These are phyloP conservation scores for Nasonovia ribisnigri DNA, from an alignment of 2,888 invertebrate species.

Conservation along the genomic window DNA sequence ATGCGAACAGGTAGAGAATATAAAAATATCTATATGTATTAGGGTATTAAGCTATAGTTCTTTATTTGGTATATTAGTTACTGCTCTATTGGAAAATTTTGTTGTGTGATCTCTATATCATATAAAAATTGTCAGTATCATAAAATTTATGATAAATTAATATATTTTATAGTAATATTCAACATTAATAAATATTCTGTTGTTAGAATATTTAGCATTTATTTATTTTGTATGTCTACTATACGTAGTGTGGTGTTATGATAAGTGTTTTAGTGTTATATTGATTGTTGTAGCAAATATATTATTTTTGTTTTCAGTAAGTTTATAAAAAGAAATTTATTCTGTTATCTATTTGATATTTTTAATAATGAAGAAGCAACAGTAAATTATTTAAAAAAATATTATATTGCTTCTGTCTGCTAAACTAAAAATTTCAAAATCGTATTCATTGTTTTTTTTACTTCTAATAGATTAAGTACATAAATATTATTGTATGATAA, in stretches of 20 bases:
- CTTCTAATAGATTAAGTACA: not conserved
- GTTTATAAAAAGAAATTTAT: not conserved
- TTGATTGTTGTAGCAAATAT: not conserved
- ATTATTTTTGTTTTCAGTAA: not conserved
- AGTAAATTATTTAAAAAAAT: not conserved
- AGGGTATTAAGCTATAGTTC: not conserved
- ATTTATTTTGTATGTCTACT: not conserved
- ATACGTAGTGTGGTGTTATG: not conserved
- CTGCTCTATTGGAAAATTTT: not conserved
- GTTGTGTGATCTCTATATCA: too few species aligned
- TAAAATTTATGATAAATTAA: not conserved
- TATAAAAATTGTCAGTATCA: not conserved
- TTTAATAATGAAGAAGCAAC: not conserved
- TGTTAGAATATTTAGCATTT: too few species aligned
- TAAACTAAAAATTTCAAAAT: not conserved
- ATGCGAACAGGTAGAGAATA: not conserved
- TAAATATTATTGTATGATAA: not conserved
- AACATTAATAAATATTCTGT: too few species aligned
- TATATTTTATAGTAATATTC: not conserved
- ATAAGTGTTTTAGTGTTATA: not conserved
- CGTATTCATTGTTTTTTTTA: not conserved
- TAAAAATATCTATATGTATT: not conserved
- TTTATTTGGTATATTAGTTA: not conserved
- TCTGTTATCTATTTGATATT: not conserved
- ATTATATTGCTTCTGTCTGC: too few species aligned